Conservation (phyloP, 2,113 vertebrate genomes). For the Odocoileus virginianus region DNA sequence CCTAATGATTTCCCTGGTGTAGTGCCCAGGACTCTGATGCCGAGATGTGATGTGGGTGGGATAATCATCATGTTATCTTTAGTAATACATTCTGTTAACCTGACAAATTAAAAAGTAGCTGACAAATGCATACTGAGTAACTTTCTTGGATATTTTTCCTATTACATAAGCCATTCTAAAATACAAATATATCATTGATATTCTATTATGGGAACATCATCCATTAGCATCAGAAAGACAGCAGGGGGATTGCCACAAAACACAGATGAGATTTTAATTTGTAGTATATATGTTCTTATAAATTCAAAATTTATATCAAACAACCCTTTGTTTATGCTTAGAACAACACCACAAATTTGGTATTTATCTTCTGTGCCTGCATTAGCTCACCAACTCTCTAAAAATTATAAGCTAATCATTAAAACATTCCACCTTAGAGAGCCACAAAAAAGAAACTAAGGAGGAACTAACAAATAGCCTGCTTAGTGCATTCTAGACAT, state of each 20-base stretch:
- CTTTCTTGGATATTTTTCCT: not conserved
- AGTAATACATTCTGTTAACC: not conserved
- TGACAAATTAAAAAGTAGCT: conserved; percentile 25
- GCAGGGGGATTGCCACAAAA: not conserved
- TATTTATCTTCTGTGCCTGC: conserved; percentile 50
- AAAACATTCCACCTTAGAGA: conserved; percentile 20
- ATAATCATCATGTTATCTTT: not conserved
- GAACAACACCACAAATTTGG: not conserved
- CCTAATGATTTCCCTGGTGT: not conserved
- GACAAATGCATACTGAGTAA: not conserved
- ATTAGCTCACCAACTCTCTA: conserved; percentile 40
- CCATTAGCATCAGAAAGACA: not conserved
- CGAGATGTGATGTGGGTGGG: not conserved
- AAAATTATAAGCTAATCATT: conserved; percentile 42
- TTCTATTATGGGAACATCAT: not conserved
- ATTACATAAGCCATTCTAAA: not conserved
- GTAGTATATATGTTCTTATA: not conserved
- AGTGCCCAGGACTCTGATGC: not conserved
- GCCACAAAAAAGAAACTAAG: conserved; percentile 34
- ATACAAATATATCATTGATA: not conserved
- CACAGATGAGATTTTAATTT: not conserved
- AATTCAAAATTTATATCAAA: not conserved
- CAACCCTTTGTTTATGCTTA: not conserved
- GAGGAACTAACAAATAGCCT: not conserved
- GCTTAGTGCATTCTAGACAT: not conserved